phyloP scores from a whole-genome alignment of 1,140 invertebrate species.

The Steinernema khuongi region DNA sequence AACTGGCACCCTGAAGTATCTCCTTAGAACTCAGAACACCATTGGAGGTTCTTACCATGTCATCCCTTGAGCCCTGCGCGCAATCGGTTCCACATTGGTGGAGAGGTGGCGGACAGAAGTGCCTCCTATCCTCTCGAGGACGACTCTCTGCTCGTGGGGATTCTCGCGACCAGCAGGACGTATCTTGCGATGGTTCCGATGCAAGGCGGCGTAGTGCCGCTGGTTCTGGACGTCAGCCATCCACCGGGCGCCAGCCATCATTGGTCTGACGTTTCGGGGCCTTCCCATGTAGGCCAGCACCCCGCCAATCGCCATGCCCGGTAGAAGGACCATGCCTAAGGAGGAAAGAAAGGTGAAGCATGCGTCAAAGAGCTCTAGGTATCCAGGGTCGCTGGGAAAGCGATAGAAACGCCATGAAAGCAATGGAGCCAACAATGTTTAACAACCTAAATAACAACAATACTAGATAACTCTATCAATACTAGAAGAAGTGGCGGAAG shows the following conservation, averaged over 20 bases:
- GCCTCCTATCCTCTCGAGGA: not conserved
- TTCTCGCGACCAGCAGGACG: not conserved
- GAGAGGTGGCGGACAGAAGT: not conserved
- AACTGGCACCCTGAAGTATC: slow-evolving; percentile 16
- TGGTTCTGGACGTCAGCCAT: too few species aligned
- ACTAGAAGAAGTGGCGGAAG: slow-evolving; percentile 32
- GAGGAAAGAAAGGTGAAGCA: not conserved
- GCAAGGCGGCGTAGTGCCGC: not conserved
- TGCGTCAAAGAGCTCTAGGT: not conserved
- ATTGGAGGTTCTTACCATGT: not conserved
- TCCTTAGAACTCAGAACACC: not conserved
- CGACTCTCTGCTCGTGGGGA: not conserved
- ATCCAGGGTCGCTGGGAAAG: too few species aligned
- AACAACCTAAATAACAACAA: slow-evolving; percentile 18
- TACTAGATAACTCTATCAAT: too few species aligned
- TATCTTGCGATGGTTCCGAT: not conserved
- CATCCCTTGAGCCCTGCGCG: not conserved
- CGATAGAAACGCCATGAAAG: too few species aligned
- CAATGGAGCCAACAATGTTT: not conserved
- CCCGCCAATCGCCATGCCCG: not conserved
- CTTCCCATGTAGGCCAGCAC: not conserved
- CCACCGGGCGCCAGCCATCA: not conserved
- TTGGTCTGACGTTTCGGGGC: not conserved
- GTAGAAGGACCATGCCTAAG: slow-evolving; percentile 2
- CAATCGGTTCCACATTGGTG: not conserved